Conservation (phyloP, 2,797 vertebrate species). For the Simalia tracyae region DNA sequence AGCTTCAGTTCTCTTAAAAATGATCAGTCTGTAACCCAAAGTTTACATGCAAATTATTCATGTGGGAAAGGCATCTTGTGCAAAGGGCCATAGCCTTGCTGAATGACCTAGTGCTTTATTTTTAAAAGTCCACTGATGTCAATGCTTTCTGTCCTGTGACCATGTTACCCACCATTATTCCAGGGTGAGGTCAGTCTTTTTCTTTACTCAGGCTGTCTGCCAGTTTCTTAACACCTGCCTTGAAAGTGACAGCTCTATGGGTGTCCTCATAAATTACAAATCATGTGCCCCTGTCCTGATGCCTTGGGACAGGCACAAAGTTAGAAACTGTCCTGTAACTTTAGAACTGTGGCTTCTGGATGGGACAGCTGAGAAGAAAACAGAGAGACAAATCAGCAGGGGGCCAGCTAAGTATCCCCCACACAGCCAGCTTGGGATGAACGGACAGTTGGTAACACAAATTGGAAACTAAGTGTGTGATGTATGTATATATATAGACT, state of each 20-base stretch:
- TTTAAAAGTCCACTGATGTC: conserved; percentile 83
- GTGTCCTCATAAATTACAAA: conserved; percentile 93
- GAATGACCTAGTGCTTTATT: conserved; percentile 80
- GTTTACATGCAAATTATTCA: conserved; percentile 10
- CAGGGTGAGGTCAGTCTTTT: conserved; percentile 91
- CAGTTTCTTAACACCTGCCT: conserved; percentile 93
- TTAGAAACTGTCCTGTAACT: conserved; percentile 89
- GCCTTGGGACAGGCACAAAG: conserved; percentile 83
- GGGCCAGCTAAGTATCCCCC: conserved; percentile 39
- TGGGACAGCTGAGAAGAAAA: conserved; percentile 84
- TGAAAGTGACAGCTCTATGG: conserved; percentile 95
- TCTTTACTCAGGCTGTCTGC: conserved; percentile 81
- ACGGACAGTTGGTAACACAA: conserved; percentile 35
- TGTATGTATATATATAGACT: background rate
- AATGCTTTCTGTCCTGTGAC: conserved; percentile 85
- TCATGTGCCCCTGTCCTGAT: conserved; percentile 88
- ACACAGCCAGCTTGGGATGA: conserved; percentile 41
- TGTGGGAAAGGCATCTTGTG: conserved; percentile 20
- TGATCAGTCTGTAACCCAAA: background rate
- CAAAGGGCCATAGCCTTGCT: conserved; percentile 44
- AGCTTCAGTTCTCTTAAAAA: background rate
- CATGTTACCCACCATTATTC: conserved; percentile 86
- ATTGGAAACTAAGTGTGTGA: conserved; percentile 30
- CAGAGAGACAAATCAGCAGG: conserved; percentile 70
- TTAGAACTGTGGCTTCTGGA: conserved; percentile 76